These are phyloP conservation scores for Ypsolopha scabrella DNA, from an alignment of 2,888 invertebrate genomes.

Conservation along the genomic window DNA sequence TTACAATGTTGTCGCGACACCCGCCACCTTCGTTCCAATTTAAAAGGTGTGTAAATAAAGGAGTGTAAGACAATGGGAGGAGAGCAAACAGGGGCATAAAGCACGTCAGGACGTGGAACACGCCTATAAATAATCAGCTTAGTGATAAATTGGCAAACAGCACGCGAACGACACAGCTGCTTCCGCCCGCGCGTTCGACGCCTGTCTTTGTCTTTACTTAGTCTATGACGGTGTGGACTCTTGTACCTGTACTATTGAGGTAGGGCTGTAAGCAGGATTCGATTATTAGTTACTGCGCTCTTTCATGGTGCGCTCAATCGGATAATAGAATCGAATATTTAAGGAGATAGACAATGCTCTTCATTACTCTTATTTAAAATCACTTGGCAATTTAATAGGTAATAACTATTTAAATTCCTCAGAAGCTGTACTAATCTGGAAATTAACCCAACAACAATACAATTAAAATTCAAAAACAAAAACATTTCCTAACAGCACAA, in stretches of 20 bases:
- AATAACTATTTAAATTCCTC: too few species aligned
- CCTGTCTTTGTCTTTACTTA: constrained; percentile 3
- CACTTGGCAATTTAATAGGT: too few species aligned
- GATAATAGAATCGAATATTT: too few species aligned
- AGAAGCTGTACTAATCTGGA: too few species aligned
- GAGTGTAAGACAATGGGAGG: constrained; percentile 46
- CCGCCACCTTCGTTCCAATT: constrained; percentile 23
- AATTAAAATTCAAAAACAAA: too few species aligned
- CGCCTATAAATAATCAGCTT: constrained; percentile 69
- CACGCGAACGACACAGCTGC: constrained; percentile 66
- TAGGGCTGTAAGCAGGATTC: neutral
- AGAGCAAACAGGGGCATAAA: constrained; percentile 61
- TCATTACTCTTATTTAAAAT: too few species aligned
- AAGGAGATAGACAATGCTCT: too few species aligned
- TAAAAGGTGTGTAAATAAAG: constrained; percentile 52
- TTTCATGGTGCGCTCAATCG: too few species aligned
- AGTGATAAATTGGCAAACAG: constrained; percentile 69
- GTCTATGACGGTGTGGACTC: neutral
- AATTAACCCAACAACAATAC: too few species aligned
- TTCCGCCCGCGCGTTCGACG: constrained; percentile 27
- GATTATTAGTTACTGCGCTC: too few species aligned
- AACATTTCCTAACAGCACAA: neutral
- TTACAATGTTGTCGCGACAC: constrained; percentile 4
- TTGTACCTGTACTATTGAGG: neutral
- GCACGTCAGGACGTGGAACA: constrained; percentile 49